A percentile compares a stretch with the other conserved stretches of the same genome.
Conservation (phyloP, 2,113 vertebrate species). For the Paradoxurus hermaphroditus region DNA sequence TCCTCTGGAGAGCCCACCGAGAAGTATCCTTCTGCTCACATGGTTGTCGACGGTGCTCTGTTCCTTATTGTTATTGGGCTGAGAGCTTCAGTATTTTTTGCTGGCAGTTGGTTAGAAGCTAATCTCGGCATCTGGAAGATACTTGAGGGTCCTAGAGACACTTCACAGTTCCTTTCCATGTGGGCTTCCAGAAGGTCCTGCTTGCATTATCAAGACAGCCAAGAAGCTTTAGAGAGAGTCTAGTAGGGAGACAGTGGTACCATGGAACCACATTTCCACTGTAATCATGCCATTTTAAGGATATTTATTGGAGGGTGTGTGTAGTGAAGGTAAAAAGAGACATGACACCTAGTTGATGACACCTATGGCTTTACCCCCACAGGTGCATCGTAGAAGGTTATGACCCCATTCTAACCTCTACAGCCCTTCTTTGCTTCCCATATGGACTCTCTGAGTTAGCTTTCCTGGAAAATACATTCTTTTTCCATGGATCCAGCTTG, state of each 20-base stretch:
- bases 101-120: not conserved
- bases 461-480: not conserved
- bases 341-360: not conserved
- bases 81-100: not conserved
- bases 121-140: not conserved
- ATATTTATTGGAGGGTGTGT: too few relatives aligned
- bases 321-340: not conserved
- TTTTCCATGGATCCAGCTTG: not conserved
- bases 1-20: not conserved
- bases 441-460: not conserved
- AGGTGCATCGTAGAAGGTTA: not conserved
- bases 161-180: not conserved
- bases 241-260: not conserved
- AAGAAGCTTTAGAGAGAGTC: not conserved
- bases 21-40: not conserved
- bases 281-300: not conserved
- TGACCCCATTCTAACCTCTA: rapidly evolving
- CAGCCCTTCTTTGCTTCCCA: not conserved
- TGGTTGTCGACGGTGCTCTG: rapidly evolving
- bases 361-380: too few relatives aligned
- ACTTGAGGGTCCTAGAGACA: not conserved
- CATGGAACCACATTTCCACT: not conserved
- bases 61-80: not conserved
- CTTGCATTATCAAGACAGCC: not conserved
- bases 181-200: not conserved